Percentiles rank a stretch among this genome's conserved stretches.
Evolutionary conservation across 2,888 invertebrate species (phyloP).

Genomic region (Phyllotreta striolata): DNA sequence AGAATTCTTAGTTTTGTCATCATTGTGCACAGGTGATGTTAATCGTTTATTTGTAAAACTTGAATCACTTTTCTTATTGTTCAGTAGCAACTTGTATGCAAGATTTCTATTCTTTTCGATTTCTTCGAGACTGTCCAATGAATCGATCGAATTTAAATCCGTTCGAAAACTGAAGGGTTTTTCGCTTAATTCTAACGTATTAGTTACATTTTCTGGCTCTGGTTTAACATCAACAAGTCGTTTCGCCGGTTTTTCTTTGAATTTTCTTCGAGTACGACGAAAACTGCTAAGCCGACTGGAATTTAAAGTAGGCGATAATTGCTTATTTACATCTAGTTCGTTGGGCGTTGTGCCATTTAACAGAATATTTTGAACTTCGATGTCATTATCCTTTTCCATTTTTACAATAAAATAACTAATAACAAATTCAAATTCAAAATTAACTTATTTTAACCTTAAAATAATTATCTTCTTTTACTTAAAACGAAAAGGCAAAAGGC

Average conservation of each 20-base stretch:
- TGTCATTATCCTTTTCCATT: constrained; percentile 28
- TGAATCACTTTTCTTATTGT: constrained; percentile 31
- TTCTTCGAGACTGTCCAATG: constrained; percentile 44
- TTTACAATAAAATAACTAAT: not conserved
- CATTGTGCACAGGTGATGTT: not conserved
- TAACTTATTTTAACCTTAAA: constrained; percentile 4
- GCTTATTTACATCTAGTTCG: constrained; percentile 35
- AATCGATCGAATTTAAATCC: constrained; percentile 35
- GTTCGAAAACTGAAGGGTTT: constrained; percentile 30
- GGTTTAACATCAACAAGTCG: constrained; percentile 22
- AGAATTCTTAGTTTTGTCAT: constrained; percentile 1
- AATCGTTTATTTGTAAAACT: constrained; percentile 43
- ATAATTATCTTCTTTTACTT: not conserved
- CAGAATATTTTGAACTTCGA: constrained; percentile 28
- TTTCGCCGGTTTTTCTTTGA: constrained; percentile 33
- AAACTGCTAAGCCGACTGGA: constrained; percentile 39
- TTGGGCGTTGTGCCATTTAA: constrained; percentile 16
- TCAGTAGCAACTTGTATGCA: constrained; percentile 30
- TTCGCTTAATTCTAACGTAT: constrained; percentile 25
- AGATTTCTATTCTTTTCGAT: constrained; percentile 39
- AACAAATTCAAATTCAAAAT: not conserved
- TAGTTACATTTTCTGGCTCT: not conserved
- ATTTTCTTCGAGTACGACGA: constrained; percentile 28
- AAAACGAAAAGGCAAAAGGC: too few species aligned
- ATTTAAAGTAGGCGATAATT: constrained; percentile 51